Evolutionary conservation across 2,888 invertebrate species (phyloP), one percentile per base, ranked within the genome.

Genomic region (Cheilosia variabilis): DNA sequence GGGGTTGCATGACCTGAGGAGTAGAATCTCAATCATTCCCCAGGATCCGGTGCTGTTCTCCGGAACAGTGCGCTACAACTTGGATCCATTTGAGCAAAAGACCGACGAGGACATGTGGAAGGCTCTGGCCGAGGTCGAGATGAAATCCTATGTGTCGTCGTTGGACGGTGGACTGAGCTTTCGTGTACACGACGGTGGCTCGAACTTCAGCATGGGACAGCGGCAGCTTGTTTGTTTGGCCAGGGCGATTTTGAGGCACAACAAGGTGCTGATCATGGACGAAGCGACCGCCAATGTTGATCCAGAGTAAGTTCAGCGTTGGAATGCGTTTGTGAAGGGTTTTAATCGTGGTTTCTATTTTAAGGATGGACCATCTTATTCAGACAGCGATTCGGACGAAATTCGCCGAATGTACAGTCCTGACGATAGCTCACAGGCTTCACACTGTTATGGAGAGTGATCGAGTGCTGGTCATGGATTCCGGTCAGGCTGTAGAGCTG

Each of bases 231-330:
- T 97, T 68, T 97, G 97, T 90, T 92, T 97, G 60, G 97, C 97
- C 88, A 93, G 94, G 41, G 97, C 97, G 0, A 95, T 97, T 83
- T 93, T 97, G 0, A 57, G 95, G 63, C 95, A 95, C 89, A 95
- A 95, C 88, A 95, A 94, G 89, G 94, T 97, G 82, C 93, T 97
- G 1, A 95, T 97, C 15, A 93, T 97, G 81, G 97, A 97, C 89
- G 97, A 97, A 92, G 97, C 97, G 47, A 97, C 97, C 0, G 96
- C 97, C 1, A 97, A 97, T 91, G 96, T 97, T 4, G 97, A 97
- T 91, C 95, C 95, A 69, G 94, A 94, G 95, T 95, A 92, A 93
- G 93, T 90, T 65, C 13, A 43, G 3, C 10, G 9, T 41, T 31
- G 10, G 4, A 47, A 2, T 17, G 1, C 1, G 1, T 37, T 13